Base-by-base conservation (phyloP, 2,888 invertebrate genomes). In the Julus scanicus region DNA sequence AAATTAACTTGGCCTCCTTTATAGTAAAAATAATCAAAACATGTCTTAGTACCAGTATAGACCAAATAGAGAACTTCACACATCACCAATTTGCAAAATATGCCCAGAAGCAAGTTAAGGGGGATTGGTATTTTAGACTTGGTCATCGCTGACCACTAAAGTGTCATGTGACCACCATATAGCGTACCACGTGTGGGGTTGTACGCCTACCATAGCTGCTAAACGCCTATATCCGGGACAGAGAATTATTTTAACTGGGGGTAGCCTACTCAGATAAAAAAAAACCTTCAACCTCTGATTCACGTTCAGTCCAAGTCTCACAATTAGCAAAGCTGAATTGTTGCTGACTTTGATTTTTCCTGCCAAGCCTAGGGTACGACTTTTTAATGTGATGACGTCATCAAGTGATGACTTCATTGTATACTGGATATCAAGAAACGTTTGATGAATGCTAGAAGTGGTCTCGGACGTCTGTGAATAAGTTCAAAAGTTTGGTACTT, bases 181-280 rank as follows among this genome's bases (percentile, higher is more conserved):
- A 15, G 53, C 6, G 57, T 6, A 63, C 1, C 57, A 63, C 1
- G 1, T 17, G n/a, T 17, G n/a, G 57, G 57, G 57, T 63, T 17
- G 57, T 6, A 63, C 57, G 57, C 57, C 57, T n/a, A 63, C 57
- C 53, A 53, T 63, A n/a, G n/a, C 57, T 6, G 57, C 57, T 63
- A 63, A 63, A 63, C n/a, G 57, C n/a, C 57, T n/a, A n/a, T 63
- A 63, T 63, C 57, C 57, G 57, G 57, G 57, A 63, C 57, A n/a
- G 57, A 15, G 57, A 63, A 63, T 63, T 63, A 63, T 63, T 63
- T 63, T 63, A 63, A 63, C 17, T n/a, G n/a, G n/a, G 57, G 57
- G 57, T n/a, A n/a, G n/a, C 57, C 57, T n/a, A 44, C 44, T 53
- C 13, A 13, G 53, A 44, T 44, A 63, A n/a, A 63, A 53, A 53